Base-by-base conservation (phyloP, 1,140 invertebrate genomes). In the Bombus difficillimus region DNA sequence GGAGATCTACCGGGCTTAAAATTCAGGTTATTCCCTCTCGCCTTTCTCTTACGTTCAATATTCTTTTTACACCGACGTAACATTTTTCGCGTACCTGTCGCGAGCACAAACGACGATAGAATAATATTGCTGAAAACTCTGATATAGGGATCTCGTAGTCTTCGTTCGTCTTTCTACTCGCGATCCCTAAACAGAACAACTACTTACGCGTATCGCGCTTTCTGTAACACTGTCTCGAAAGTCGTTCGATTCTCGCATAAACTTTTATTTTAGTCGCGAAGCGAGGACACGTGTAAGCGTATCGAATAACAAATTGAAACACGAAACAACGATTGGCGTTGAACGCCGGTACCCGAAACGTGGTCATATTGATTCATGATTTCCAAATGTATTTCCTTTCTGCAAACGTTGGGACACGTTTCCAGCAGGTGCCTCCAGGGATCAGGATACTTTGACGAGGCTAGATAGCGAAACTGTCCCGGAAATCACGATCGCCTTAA, bases 401-500 rank as follows among this genome's bases (percentile, higher is more conserved):
- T 28, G 39, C 62, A 39, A 73, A 64, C 71, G 81, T 73, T 66
- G 69, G 41, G 28, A 37, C 53, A 39, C 64, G 28, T 37, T n/a
- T 81, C 25, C 39, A 59, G 73, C 41, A 34, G 68, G 39, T 57
- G 71, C 47, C 62, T 39, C 62, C 32, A 39, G 59, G 53, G 47
- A 71, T 68, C 32, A 47, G 57, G 25, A 89, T 81, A 78, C 82
- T 86, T 83, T 68, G 76, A 82, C 77, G 43, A 39, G 66, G 47
- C 43, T 4, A 41, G 13, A 39, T 8, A 18, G 62, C 32, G 53
- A 79, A 72, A 76, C 83, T 66, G 84, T 81, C 28, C 64, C 69
- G 66, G 74, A 53, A 69, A 88, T 88, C 79, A 71, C 62, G 78
- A 88, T 88, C 83, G 78, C 78, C 83, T 88, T 86, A 41, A 86